Evolutionary conservation across 2,888 invertebrate genomes (phyloP), one percentile per base, ranked within the genome.

Genomic region (Esperia sulphurella): DNA sequence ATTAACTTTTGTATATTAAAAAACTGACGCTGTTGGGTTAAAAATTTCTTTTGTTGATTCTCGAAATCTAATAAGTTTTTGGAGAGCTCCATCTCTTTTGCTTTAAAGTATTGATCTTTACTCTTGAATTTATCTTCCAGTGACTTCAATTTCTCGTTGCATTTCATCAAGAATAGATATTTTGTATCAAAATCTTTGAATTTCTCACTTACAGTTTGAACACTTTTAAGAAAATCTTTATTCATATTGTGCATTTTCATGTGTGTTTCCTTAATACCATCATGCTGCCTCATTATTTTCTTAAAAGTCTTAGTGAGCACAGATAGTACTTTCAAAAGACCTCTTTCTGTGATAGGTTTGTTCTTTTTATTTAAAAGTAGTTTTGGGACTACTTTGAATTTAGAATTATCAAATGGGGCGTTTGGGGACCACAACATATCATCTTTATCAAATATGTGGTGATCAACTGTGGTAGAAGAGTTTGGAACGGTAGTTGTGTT

Each of bases 261-360:
- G 9, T 85, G 76, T 30, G 84, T 81, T 1, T 60, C 55, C 60
- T 80, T 85, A 0, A 89, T 83, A 49, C 83, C 79, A 0, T 56
- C 67, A 14, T 87, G 85, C 47, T 89, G 86, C 48, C 71, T 83
- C 70, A 79, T 83, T 8, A 86, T 79, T 47, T 80, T 88, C 49
- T 84, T 87, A 37, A 87, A 87, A 0, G 85, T 83, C 52, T 79
- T 85, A 0, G 87, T 81, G 1, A 89, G 54, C 73, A 85, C 81
- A 0, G 84, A 65, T 1, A 89, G 61, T 0, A 89, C 75, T 66
- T 84, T 88, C 0, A 86, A 61, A 0, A 89, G 54, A 7, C 82
- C 83, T 65, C 68, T 75, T 62, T 88, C 86, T 12, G 77, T 73
- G 0, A 85, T 65, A 1, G 71, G 58, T 50, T 74, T 80, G 30